These are phyloP conservation scores for Rutpela maculata DNA, from an alignment of 2,888 invertebrate genomes.

Conservation along the genomic window DNA sequence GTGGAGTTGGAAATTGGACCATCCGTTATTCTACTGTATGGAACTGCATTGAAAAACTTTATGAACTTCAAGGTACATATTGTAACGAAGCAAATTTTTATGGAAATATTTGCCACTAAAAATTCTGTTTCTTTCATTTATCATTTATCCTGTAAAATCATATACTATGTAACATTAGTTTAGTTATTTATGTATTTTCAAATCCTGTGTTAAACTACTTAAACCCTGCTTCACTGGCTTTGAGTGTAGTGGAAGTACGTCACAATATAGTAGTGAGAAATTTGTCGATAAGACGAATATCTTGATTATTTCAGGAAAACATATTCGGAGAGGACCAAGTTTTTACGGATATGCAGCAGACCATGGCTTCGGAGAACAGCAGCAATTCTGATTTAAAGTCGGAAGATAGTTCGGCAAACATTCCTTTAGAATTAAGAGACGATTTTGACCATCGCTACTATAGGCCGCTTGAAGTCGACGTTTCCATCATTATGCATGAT, in stretches of 20 bases:
- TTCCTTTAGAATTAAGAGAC: slow-evolving; percentile 87
- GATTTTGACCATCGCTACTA: slow-evolving; percentile 91
- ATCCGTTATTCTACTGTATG: slow-evolving; percentile 93
- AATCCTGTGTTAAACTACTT: too few species aligned
- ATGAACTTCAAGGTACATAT: slow-evolving; percentile 87
- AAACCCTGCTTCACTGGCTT: too few species aligned
- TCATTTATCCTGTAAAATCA: too few species aligned
- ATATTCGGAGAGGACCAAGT: slow-evolving; percentile 97
- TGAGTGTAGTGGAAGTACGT: too few species aligned
- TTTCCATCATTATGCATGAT: slow-evolving; percentile 95
- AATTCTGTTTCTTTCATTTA: too few species aligned
- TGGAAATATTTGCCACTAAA: too few species aligned
- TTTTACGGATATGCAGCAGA: slow-evolving; percentile 92
- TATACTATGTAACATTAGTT: too few species aligned
- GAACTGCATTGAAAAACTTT: slow-evolving; percentile 92
- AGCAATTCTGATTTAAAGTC: slow-evolving; percentile 76
- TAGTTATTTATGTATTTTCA: too few species aligned
- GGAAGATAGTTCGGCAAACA: slow-evolving; percentile 80
- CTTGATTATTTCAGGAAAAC: slow-evolving; percentile 82
- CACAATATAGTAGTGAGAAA: too few species aligned
- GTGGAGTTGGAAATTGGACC: slow-evolving; percentile 97
- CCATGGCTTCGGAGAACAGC: slow-evolving; percentile 69
- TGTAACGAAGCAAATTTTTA: too few species aligned
- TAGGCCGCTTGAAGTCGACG: slow-evolving; percentile 92
- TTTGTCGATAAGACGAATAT: background rate